Conservation (phyloP, 1,140 invertebrate genomes). For the Diprion similis region DNA sequence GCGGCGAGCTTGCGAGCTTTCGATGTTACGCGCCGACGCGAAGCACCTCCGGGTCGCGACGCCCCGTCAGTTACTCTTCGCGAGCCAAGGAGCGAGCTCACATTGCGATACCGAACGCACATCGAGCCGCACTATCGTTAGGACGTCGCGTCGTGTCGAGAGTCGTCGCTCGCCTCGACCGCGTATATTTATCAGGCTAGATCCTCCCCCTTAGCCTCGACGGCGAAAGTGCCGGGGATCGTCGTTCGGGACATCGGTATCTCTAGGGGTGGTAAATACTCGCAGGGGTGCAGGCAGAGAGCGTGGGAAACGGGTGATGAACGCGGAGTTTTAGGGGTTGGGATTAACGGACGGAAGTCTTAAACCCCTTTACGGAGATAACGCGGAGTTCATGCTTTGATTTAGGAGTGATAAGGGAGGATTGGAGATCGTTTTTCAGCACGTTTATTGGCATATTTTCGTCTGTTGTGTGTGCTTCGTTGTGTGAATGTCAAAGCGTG, state of each 20-base stretch:
- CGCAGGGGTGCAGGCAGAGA: background rate
- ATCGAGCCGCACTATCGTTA: background rate
- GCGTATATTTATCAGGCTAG: background rate
- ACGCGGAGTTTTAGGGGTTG: too few species aligned
- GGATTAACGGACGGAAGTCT: too few species aligned
- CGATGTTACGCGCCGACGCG: slow-evolving; percentile 44
- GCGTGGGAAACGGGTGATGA: background rate
- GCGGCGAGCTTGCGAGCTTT: background rate
- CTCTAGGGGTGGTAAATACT: too few species aligned
- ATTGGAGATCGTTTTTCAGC: too few species aligned
- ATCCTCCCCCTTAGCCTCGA: background rate
- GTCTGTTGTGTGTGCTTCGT: too few species aligned
- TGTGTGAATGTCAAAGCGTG: too few species aligned
- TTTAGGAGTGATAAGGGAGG: too few species aligned
- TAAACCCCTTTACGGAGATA: too few species aligned
- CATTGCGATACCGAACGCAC: slow-evolving; percentile 10
- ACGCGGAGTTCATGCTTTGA: too few species aligned
- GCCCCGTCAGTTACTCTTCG: slow-evolving; percentile 53
- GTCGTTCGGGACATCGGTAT: too few species aligned
- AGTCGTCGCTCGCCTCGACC: background rate
- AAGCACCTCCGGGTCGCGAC: slow-evolving; percentile 40
- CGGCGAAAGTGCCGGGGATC: background rate
- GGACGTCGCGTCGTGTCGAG: background rate
- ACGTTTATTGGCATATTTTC: too few species aligned
- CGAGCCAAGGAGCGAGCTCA: slow-evolving; percentile 48